Base-by-base conservation (phyloP, 2,888 invertebrate genomes). In the Microchrysa polita region DNA sequence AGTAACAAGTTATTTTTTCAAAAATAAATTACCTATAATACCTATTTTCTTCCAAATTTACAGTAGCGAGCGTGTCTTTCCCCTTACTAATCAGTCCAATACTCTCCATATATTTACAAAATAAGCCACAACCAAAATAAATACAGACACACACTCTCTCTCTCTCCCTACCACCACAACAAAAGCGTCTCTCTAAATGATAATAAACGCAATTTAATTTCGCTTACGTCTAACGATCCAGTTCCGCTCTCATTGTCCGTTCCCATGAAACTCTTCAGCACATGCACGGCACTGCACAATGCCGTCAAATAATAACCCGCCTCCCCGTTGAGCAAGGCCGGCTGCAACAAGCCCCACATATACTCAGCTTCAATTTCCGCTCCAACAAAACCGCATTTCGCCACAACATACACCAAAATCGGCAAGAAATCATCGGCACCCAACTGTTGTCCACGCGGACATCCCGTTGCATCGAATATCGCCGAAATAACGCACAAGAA, bases 281-380 rank as follows among this genome's bases (percentile, higher is more conserved):
- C 84, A 78, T 85, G 85, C 0, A 97, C 95, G 20, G 97, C 97
- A 72, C 96, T 95, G 81, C 96, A 96, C 71, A 98, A 87, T 0
- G 96, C 94, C 0, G 97, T 96, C 74, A 98, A 88, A 83, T 97
- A 97, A 85, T 97, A 98, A 4, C 96, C 96, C 0, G 96, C 96
- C 83, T 97, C 97, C 2, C 97, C 97, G 0, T 93, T 93, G 65
- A 96, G 87, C 69, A 97, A 85, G 0, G 96, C 95, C 1, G 95
- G 95, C 74, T 97, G 97, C 44, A 98, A 87, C 52, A 98, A 87
- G 1, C 93, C 96, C 88, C 96, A 96, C 96, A 98, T 98, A 82
- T 96, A 94, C 82, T 97, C 96, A 0, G 96, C 96, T 83, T 98
- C 97, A 74, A 97, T 90, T 86, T 98, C 97, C 0, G 96, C 97